Percentiles rank a stretch among this genome's conserved stretches.
Evolutionary conservation across 1,140 invertebrate genomes (phyloP).

Genomic region (Coelopa frigida): DNA sequence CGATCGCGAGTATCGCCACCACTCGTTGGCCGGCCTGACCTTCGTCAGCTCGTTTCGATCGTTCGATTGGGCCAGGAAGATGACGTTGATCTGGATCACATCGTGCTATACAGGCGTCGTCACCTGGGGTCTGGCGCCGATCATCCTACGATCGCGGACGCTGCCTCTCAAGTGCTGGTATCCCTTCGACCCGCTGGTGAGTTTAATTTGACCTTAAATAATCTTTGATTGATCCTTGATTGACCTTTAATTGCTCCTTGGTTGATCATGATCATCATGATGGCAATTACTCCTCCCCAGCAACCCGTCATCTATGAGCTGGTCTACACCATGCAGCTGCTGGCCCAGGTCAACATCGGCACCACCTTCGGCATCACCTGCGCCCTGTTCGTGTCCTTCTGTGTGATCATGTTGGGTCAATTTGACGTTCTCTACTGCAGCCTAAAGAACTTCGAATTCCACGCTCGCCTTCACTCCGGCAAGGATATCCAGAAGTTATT

Average conservation of each 20-base stretch:
- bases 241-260: too few species aligned
- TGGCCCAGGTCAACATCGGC: slow-evolving; percentile 29
- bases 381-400: slow-evolving; percentile 27
- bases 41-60: slow-evolving; percentile 24
- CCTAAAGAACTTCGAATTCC: slow-evolving; percentile 34
- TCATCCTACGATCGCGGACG: slow-evolving; percentile 20
- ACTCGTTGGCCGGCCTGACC: slow-evolving; percentile 32
- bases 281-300: slow-evolving; percentile 1
- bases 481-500: slow-evolving; percentile 15
- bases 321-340: slow-evolving; percentile 27
- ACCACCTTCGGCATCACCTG: slow-evolving; percentile 21
- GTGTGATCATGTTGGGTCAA: slow-evolving; percentile 27
- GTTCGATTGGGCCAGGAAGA: slow-evolving; percentile 14
- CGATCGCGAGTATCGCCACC: slow-evolving; percentile 31
- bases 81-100: slow-evolving; percentile 21
- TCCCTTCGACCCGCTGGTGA: slow-evolving; percentile 31
- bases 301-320: slow-evolving; percentile 19
- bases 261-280: too few species aligned
- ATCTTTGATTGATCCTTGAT: too few species aligned
- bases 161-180: slow-evolving; percentile 36
- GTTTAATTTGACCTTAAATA: background rate
- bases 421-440: slow-evolving; percentile 40
- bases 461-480: slow-evolving; percentile 19
- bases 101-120: slow-evolving; percentile 23
- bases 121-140: slow-evolving; percentile 26